phyloP scores from a whole-genome alignment of 1,140 invertebrate genomes.

The Meloidogyne floridensis region DNA sequence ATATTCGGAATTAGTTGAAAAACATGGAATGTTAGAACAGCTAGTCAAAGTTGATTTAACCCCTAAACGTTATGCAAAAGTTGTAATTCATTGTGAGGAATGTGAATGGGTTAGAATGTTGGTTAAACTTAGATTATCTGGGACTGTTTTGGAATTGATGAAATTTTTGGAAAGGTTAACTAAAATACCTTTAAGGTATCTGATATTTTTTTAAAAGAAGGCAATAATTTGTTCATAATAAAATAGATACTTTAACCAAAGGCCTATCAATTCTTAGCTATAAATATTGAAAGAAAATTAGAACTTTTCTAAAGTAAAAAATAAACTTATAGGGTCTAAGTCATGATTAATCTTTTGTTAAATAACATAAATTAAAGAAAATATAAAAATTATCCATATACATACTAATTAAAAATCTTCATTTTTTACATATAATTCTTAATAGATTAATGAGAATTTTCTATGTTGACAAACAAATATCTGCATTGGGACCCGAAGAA shows the following conservation, averaged over 20 bases:
- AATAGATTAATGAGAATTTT: slow-evolving; percentile 31
- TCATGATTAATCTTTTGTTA: too few relatives aligned
- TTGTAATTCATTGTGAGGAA: slow-evolving; percentile 37
- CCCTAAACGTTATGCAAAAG: slow-evolving; percentile 30
- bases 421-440: too few relatives aligned
- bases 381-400: too few relatives aligned
- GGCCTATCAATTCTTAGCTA: too few relatives aligned
- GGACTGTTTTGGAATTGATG: slow-evolving; percentile 38
- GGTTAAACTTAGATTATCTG: slow-evolving; percentile 24
- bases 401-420: too few relatives aligned
- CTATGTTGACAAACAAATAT: slow-evolving; percentile 18
- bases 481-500: slow-evolving; percentile 31
- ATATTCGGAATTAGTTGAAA: slow-evolving; percentile 28
- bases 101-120: slow-evolving; percentile 19
- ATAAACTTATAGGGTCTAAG: too few relatives aligned
- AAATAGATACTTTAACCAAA: too few relatives aligned
- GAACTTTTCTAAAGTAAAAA: too few relatives aligned
- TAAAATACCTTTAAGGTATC: slow-evolving; percentile 27
- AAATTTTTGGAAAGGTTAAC: slow-evolving; percentile 26
- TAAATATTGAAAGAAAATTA: too few relatives aligned
- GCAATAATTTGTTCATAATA: too few relatives aligned
- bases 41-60: slow-evolving; percentile 41
- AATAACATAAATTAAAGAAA: too few relatives aligned
- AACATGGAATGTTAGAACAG: slow-evolving; percentile 39
- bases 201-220: too few relatives aligned